Evolutionary conservation across 2,888 invertebrate genomes (phyloP).

Genomic region (Eupelmus urozonus): DNA sequence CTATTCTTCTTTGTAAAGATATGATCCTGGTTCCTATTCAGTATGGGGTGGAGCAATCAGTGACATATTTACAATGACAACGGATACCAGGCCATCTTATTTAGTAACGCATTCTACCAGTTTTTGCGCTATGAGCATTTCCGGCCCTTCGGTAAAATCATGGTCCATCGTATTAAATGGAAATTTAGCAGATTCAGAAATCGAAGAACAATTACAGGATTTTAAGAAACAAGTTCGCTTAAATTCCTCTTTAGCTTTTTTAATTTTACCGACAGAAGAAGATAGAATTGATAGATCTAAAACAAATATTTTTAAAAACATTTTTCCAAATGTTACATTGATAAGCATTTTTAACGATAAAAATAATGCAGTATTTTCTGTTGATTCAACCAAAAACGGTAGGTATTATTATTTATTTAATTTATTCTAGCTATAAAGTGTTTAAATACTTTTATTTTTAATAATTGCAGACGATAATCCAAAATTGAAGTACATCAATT

Average conservation of each 20-base stretch:
- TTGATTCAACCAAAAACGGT: conserved; percentile 37
- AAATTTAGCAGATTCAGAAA: conserved; percentile 20
- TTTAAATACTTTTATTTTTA: conserved; percentile 9
- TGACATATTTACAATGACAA: conserved; percentile 41
- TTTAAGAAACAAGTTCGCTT: conserved; percentile 31
- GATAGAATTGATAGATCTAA: conserved; percentile 8
- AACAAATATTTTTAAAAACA: conserved; percentile 35
- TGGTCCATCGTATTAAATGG: conserved; percentile 48
- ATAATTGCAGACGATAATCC: conserved; percentile 42
- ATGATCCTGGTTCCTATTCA: conserved; percentile 35
- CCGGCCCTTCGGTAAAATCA: conserved; percentile 40
- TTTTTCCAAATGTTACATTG: conserved; percentile 35
- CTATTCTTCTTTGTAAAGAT: conserved; percentile 28
- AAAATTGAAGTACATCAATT: conserved; percentile 31
- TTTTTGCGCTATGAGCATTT: conserved; percentile 49
- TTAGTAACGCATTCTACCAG: conserved; percentile 18
- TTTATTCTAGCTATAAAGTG: conserved; percentile 5
- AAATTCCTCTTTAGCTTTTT: conserved; percentile 41
- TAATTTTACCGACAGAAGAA: conserved; percentile 31
- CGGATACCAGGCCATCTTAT: conserved; percentile 9
- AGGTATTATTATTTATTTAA: background rate
- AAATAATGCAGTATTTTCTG: conserved; percentile 27
- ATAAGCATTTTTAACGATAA: conserved; percentile 43
- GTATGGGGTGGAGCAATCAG: conserved; percentile 53
- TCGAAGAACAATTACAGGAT: conserved; percentile 23